Conservation (phyloP, 2,797 vertebrate genomes). For the Cirrhinus molitorella region DNA sequence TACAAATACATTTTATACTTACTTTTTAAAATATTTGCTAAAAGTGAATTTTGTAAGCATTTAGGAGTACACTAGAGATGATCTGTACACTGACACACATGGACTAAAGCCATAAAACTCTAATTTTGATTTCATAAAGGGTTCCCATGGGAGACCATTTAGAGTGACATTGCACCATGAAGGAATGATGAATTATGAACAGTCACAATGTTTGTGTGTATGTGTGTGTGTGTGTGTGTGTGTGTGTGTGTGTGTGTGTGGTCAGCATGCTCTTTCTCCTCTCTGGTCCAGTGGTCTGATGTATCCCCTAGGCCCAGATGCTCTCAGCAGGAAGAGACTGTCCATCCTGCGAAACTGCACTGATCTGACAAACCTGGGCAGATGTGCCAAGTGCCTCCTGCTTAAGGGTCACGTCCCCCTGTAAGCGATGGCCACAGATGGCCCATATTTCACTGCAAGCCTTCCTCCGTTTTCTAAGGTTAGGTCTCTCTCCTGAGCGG, state of each 20-base stretch:
- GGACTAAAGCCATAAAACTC: not conserved
- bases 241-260: constrained; percentile 37
- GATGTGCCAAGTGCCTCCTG: constrained; percentile 72
- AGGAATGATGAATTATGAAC: constrained; percentile 50
- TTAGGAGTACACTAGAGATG: not conserved
- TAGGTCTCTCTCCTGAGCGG: constrained; percentile 43
- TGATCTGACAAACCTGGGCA: constrained; percentile 72
- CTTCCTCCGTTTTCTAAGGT: constrained; percentile 56
- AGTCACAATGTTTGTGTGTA: constrained; percentile 15
- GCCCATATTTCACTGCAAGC: constrained; percentile 74
- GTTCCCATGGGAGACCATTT: constrained; percentile 38
- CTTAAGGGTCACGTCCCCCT: constrained; percentile 69
- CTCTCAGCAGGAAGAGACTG: constrained; percentile 73
- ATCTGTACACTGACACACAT: not conserved
- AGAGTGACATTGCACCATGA: constrained; percentile 41
- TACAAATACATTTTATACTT: not conserved
- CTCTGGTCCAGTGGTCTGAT: constrained; percentile 57
- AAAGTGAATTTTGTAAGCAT: not conserved
- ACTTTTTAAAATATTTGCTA: not conserved
- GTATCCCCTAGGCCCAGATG: constrained; percentile 75
- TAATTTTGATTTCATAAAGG: constrained; percentile 29
- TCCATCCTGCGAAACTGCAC: constrained; percentile 69
- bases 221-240: constrained; percentile 32
- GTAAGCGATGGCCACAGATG: constrained; percentile 73
- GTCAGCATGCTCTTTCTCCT: constrained; percentile 54